Evolutionary conservation across 2,113 vertebrate genomes (phyloP), one percentile per base, ranked within the genome.

Genomic region (Tamias sibiricus): DNA sequence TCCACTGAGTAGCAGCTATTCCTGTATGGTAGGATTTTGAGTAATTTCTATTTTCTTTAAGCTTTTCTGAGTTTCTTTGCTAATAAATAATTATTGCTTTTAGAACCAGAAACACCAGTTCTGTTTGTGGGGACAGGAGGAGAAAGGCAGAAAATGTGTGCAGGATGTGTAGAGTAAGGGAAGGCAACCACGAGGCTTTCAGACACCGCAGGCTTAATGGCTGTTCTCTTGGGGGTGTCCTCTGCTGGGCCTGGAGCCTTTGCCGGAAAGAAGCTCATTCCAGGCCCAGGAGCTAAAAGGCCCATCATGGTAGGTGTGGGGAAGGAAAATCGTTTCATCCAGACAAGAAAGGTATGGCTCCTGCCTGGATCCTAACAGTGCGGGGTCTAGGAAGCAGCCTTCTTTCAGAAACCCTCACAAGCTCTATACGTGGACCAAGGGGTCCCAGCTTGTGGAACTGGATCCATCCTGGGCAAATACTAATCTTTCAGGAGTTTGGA

Each of bases 11-110:
- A 59, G 8, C 20, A 71, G 8, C 35, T 52, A 37, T 92, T 87
- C 90, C 95, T 92, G 81, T 57, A 14, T 13, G 14, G 35, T 3
- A 44, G 32, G 17, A 37, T n/a, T 92, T 95, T 49, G 40, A 96
- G 52, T 22, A 40, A 44, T 80, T 77, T 89, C 49, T 88, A 26
- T 87, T 76, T 82, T 85, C 44, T 79, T 94, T 32, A 54, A 80
- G 30, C 4, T 83, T 95, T 66, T 83, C 47, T 54, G 8, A 62
- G 79, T 64, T 79, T 92, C 54, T 77, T 69, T 69, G 42, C n/a
- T 75, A 49, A 79, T 71, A 49, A 64, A 4, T 54, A 28, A 83
- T 40, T 59, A n/a, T 32, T 79, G n/a, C 75, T 91, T 64, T 90
- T 75, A 85, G 35, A 80, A 30, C 17, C 3, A 0, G 6, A 84